Percentiles rank a stretch among this genome's conserved stretches.
phyloP scores from a whole-genome alignment of 2,888 invertebrate genomes.

The Lepas anatifera region DNA sequence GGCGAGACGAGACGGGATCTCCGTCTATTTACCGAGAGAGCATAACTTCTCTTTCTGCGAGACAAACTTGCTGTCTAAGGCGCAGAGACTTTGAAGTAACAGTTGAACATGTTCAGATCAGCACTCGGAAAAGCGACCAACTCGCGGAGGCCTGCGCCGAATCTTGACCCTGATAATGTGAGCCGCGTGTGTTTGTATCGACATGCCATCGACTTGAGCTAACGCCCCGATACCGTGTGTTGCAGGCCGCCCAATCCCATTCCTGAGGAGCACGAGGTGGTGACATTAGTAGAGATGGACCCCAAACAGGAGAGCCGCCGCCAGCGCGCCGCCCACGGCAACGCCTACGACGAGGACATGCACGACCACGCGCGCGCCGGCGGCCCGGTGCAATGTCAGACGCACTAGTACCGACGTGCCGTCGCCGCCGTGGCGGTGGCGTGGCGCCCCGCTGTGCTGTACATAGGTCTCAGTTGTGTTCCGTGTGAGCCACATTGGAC shows the following conservation, averaged over 20 bases:
- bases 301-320: constrained; percentile 52
- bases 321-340: constrained; percentile 37
- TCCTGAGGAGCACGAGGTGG: constrained; percentile 66
- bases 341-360: constrained; percentile 60
- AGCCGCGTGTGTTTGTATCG: not conserved
- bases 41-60: no score
- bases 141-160: not conserved
- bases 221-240: no score
- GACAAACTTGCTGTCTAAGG: no score
- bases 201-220: no score
- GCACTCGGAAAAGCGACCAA: no score
- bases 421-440: not conserved
- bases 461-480: not conserved
- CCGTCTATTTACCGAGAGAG: no score
- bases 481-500: not conserved
- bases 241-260: constrained; percentile 45
- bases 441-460: not conserved
- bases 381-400: constrained; percentile 65
- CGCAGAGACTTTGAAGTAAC: no score
- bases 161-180: constrained; percentile 27
- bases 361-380: constrained; percentile 47
- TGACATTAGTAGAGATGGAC: constrained; percentile 57
- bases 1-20: no score
- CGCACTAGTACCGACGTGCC: constrained; percentile 43
- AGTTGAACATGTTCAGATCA: no score